phyloP scores from a whole-genome alignment of 1,140 invertebrate genomes.

The Drosophila dunni region DNA sequence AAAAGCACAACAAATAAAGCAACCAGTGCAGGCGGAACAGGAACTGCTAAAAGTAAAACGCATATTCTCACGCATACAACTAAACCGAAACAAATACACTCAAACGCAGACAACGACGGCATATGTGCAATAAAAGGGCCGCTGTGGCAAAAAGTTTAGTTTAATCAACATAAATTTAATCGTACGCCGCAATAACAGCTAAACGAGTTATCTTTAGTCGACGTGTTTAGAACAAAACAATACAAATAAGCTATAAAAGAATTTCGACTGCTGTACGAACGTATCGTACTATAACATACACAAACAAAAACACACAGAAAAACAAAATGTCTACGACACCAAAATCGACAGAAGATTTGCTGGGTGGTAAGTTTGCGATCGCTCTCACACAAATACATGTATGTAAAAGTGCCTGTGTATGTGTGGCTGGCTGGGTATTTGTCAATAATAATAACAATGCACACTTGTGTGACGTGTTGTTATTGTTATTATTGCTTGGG shows the following conservation, averaged over 20 bases:
- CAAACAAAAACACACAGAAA: conserved; percentile 45
- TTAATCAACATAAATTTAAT: conserved; percentile 63
- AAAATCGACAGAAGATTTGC: conserved; percentile 80
- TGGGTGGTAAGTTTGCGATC: conserved; percentile 73
- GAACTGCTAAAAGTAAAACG: conserved; percentile 76
- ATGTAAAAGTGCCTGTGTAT: conserved; percentile 1
- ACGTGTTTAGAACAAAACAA: conserved; percentile 65
- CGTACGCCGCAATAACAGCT: conserved; percentile 51
- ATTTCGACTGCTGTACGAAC: conserved; percentile 32
- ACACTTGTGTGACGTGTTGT: conserved; percentile 32
- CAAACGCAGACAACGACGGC: conserved; percentile 32
- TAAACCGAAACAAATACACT: conserved; percentile 40
- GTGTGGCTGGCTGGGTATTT: conserved; percentile 31
- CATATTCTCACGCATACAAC: conserved; percentile 73
- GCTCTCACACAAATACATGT: conserved; percentile 5
- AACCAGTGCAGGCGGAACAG: conserved; percentile 59
- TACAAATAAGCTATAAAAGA: conserved; percentile 28
- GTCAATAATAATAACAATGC: conserved; percentile 54
- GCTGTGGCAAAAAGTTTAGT: conserved; percentile 56
- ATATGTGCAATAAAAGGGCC: conserved; percentile 66
- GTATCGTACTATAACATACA: conserved; percentile 39
- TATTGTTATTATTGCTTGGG: conserved; percentile 46
- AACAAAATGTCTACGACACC: conserved; percentile 81
- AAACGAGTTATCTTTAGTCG: conserved; percentile 67
- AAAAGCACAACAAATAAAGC: conserved; percentile 33